Evolutionary conservation across 2,797 vertebrate species (phyloP).

Genomic region (Lutjanus campechanus): DNA sequence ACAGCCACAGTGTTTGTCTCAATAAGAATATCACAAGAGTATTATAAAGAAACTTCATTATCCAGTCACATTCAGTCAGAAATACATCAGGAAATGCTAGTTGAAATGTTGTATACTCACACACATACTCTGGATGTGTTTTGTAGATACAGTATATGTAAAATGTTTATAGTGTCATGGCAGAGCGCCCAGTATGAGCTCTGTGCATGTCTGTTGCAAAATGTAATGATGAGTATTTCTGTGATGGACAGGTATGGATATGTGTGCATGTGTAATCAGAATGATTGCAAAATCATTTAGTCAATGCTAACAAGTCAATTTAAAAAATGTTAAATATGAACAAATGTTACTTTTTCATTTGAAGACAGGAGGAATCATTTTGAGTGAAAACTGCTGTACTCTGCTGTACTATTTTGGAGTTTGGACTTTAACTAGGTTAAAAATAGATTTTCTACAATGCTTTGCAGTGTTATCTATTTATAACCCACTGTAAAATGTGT

Average conservation of each 20-base stretch:
- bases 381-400: slow-evolving; percentile 37
- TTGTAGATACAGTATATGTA: neutral
- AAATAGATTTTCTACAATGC: slow-evolving; percentile 59
- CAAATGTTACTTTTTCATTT: slow-evolving; percentile 8
- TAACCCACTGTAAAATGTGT: slow-evolving; percentile 44
- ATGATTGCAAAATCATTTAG: neutral
- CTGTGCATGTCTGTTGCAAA: neutral
- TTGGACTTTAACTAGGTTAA: slow-evolving; percentile 49
- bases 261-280: neutral
- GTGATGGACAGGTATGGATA: neutral
- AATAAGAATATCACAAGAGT: neutral
- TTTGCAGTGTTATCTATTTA: slow-evolving; percentile 66
- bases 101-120: neutral
- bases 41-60: slow-evolving; percentile 4
- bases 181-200: neutral
- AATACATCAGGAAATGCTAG: neutral
- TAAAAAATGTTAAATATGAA: slow-evolving; percentile 13
- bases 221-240: neutral
- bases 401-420: slow-evolving; percentile 52
- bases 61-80: slow-evolving; percentile 3
- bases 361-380: slow-evolving; percentile 19
- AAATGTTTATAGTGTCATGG: neutral
- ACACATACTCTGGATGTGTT: neutral
- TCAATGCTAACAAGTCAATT: slow-evolving; percentile 7
- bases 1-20: neutral